Conservation (phyloP, 2,888 invertebrate species). For the Apamea anceps region DNA sequence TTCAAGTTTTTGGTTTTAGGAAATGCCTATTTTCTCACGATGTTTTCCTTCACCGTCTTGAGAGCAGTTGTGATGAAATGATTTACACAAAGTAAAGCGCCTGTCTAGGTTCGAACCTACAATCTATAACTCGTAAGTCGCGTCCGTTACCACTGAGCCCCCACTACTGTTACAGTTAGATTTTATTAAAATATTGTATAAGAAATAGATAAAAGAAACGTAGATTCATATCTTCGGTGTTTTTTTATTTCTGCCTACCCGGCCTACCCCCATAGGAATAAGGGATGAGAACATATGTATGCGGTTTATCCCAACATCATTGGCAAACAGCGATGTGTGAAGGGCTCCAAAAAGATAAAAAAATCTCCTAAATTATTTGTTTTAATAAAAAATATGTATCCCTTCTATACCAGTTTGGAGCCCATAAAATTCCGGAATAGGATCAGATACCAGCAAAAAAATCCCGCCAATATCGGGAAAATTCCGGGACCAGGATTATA, state of each 20-base stretch:
- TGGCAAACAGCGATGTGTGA: constrained; percentile 18
- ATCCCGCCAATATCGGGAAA: constrained; percentile 40
- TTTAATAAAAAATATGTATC: constrained; percentile 31
- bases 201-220: background rate
- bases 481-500: constrained; percentile 42
- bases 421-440: constrained; percentile 40
- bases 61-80: too few species aligned
- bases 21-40: too few species aligned
- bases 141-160: too few species aligned
- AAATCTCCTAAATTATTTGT: constrained; percentile 46
- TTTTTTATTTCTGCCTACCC: background rate
- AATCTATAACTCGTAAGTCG: too few species aligned
- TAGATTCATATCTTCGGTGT: background rate
- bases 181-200: background rate
- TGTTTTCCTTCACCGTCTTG: too few species aligned
- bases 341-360: constrained; percentile 36
- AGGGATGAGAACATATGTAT: background rate
- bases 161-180: background rate
- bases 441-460: constrained; percentile 48
- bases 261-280: background rate
- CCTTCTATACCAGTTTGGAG: constrained; percentile 29
- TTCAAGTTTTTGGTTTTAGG: too few species aligned
- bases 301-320: constrained; percentile 13
- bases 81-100: too few species aligned
- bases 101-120: too few species aligned